Conservation (phyloP, 1,140 invertebrate species). For the Drosophila pandora region DNA sequence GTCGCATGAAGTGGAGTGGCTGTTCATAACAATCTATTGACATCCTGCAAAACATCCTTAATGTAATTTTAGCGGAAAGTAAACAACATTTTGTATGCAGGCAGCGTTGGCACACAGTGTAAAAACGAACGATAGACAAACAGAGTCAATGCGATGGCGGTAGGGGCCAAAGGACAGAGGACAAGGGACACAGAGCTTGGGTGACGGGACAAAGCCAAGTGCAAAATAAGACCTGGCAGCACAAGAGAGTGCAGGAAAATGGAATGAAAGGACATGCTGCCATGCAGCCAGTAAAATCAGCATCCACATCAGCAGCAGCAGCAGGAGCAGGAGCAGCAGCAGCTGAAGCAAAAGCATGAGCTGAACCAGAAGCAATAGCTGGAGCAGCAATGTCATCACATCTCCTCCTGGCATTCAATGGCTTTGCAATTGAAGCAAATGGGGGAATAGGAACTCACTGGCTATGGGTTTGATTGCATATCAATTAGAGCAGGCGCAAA, state of each 20-base stretch:
- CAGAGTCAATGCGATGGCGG: slow-evolving; percentile 3
- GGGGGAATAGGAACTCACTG: slow-evolving; percentile 21
- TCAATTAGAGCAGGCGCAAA: slow-evolving; percentile 81
- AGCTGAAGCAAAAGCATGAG: slow-evolving; percentile 6
- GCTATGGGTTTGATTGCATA: slow-evolving; percentile 76
- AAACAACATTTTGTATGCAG: slow-evolving; percentile 80
- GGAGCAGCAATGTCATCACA: slow-evolving; percentile 38
- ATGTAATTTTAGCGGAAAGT: slow-evolving; percentile 82
- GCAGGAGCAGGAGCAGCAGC: background rate
- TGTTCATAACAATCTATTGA: slow-evolving; percentile 80
- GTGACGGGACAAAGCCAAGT: slow-evolving; percentile 5
- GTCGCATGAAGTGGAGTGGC: slow-evolving; percentile 29
- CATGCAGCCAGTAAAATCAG: slow-evolving; percentile 27
- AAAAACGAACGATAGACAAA: slow-evolving; percentile 43
- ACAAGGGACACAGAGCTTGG: background rate
- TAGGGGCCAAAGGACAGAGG: background rate
- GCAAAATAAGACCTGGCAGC: slow-evolving; percentile 41
- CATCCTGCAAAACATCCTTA: slow-evolving; percentile 82
- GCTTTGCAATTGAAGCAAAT: slow-evolving; percentile 70
- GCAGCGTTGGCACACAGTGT: slow-evolving; percentile 56
- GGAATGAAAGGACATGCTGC: slow-evolving; percentile 23
- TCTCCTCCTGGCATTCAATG: slow-evolving; percentile 44
- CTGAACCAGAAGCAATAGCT: background rate
- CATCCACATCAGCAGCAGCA: slow-evolving; percentile 18
- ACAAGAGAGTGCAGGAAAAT: slow-evolving; percentile 21